Conservation (phyloP, 2,888 invertebrate genomes). For the Digitonthophagus gazella region DNA sequence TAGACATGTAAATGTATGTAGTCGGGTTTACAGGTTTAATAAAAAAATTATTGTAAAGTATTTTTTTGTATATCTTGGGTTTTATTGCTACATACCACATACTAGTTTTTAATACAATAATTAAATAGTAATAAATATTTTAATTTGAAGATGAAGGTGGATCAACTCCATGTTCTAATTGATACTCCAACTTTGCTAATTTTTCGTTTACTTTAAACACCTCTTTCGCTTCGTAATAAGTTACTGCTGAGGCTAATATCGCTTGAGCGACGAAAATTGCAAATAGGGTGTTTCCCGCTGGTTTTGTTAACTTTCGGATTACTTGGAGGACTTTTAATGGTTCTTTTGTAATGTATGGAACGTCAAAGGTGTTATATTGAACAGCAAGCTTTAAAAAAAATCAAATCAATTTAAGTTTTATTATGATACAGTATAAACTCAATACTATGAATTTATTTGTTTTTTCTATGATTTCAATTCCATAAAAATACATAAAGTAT, state of each 20-base stretch:
- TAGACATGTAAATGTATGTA: conserved; percentile 35
- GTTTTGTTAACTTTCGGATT: conserved; percentile 55
- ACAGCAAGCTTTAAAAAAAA: conserved; percentile 57
- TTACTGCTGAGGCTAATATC: conserved; percentile 57
- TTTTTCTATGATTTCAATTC: too few species aligned
- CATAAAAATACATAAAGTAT: too few species aligned
- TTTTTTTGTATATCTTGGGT: conserved; percentile 31
- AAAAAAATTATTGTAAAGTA: conserved; percentile 35
- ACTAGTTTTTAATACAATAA: background rate
- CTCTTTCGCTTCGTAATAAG: conserved; percentile 62
- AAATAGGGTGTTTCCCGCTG: conserved; percentile 54
- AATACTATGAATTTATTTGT: too few species aligned
- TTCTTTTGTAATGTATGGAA: conserved; percentile 62
- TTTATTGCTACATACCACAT: conserved; percentile 11
- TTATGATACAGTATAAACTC: too few species aligned
- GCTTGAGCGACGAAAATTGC: conserved; percentile 56
- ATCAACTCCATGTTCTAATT: conserved; percentile 18
- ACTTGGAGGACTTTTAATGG: conserved; percentile 57
- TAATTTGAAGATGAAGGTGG: background rate
- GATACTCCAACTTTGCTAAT: conserved; percentile 24
- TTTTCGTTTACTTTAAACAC: conserved; percentile 46
- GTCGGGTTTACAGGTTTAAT: conserved; percentile 44
- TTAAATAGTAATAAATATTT: conserved; percentile 13
- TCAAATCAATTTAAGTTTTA: background rate
- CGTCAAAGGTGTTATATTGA: conserved; percentile 60